These are phyloP conservation scores for Podarcis raffonei DNA, from an alignment of 2,113 vertebrate genomes.

Conservation along the genomic window DNA sequence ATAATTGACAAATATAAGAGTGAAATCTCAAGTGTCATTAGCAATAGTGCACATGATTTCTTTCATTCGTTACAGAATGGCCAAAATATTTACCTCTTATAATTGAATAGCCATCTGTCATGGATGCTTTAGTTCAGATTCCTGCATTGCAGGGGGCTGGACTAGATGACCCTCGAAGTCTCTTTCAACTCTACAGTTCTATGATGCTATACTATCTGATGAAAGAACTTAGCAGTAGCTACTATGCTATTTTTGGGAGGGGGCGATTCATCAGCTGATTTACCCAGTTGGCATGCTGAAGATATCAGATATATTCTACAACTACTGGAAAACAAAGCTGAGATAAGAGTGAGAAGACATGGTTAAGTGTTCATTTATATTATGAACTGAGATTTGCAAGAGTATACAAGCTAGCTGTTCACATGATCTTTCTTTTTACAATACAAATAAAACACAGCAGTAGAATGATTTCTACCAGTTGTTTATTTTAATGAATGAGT, in stretches of 20 bases:
- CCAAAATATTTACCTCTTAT: not conserved
- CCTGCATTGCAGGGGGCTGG: no score
- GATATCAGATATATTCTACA: constrained; percentile 20
- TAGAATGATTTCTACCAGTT: not conserved
- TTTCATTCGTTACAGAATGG: not conserved
- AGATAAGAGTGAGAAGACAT: not conserved
- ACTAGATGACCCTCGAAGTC: no score
- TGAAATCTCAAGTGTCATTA: not conserved
- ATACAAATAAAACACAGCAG: constrained; percentile 1
- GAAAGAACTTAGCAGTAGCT: not conserved
- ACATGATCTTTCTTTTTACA: not conserved
- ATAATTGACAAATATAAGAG: not conserved
- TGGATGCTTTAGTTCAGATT: not conserved
- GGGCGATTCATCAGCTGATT: constrained; percentile 4
- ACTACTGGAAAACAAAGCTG: constrained; percentile 6
- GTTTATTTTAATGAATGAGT: constrained; percentile 11
- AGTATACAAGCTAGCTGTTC: not conserved
- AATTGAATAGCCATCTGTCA: no score
- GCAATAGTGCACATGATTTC: not conserved
- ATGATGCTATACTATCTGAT: not conserved
- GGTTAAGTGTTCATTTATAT: not conserved
- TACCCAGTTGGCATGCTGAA: not conserved
- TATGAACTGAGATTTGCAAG: not conserved
- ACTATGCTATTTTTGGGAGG: not conserved
- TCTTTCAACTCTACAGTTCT: no score